Evolutionary conservation across 1,140 invertebrate species (phyloP).

Genomic region (Magallana angulata): DNA sequence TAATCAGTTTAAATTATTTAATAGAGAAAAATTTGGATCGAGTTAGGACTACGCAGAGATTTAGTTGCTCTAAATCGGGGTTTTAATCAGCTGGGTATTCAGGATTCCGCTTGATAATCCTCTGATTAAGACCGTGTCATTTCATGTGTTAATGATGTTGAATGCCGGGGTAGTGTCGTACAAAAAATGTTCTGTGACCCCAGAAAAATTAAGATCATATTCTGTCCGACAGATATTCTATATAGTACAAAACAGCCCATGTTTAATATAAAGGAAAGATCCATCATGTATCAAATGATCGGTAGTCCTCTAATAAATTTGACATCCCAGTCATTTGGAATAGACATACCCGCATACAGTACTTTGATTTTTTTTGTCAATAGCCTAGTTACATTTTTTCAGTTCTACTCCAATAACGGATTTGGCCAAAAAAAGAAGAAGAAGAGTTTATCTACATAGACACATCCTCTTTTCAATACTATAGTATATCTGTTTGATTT

Average conservation of each 20-base stretch:
- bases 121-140: neutral
- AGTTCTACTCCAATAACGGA: no score
- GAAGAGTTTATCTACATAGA: no score
- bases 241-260: conserved; percentile 6
- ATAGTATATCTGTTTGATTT: no score
- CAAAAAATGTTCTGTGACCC: neutral
- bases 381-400: no score
- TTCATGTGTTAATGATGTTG: conserved; percentile 31
- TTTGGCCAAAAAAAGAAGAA: no score
- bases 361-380: no score
- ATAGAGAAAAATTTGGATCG: conserved; percentile 29
- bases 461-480: no score
- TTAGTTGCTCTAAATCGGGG: neutral
- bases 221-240: conserved; percentile 15
- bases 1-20: conserved; percentile 35
- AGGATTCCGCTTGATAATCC: neutral
- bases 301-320: neutral
- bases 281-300: neutral
- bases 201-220: conserved; percentile 23
- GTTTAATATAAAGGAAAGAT: conserved; percentile 11
- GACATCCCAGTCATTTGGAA: neutral
- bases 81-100: conserved; percentile 13
- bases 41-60: conserved; percentile 23
- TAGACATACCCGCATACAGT: neutral
- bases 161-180: conserved; percentile 5